Evolutionary conservation across 2,113 vertebrate species (phyloP).

Genomic region (Hypomesus transpacificus): DNA sequence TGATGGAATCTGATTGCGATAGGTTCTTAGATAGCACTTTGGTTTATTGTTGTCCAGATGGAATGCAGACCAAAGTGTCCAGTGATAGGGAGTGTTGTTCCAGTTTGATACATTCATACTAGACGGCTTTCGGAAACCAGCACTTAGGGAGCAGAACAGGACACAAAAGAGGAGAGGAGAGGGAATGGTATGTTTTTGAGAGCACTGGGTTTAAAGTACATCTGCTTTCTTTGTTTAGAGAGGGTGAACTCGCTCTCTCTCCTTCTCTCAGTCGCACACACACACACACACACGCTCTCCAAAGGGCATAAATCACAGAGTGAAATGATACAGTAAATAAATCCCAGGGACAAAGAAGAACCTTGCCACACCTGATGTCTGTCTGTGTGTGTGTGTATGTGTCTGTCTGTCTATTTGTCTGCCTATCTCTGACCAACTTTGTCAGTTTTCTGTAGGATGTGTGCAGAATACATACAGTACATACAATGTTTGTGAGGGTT

Average conservation of each 20-base stretch:
- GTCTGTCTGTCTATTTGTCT: neutral
- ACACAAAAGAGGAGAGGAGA: conserved; percentile 29
- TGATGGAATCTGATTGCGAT: conserved; percentile 33
- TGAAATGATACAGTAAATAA: conserved; percentile 58
- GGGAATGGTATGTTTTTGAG: conserved; percentile 58
- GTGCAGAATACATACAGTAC: neutral
- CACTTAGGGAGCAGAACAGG: neutral
- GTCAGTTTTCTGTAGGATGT: neutral
- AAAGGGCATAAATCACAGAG: conserved; percentile 62
- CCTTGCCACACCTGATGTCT: conserved; percentile 46
- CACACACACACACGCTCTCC: conserved; percentile 3
- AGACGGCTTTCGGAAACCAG: too few species aligned
- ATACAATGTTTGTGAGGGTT: neutral
- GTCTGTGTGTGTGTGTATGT: conserved; percentile 57
- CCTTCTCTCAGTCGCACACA: neutral
- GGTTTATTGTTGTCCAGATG: neutral
- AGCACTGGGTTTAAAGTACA: conserved; percentile 62
- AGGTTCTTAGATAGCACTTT: neutral
- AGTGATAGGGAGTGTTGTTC: too few species aligned
- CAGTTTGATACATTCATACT: too few species aligned
- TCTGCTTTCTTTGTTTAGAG: conserved; percentile 73
- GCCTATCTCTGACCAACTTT: neutral
- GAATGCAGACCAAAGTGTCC: neutral
- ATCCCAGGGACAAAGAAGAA: conserved; percentile 54
- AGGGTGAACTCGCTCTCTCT: conserved; percentile 57